Evolutionary conservation across 2,888 invertebrate species (phyloP).

Genomic region (Spatulosminthurus flaviceps): DNA sequence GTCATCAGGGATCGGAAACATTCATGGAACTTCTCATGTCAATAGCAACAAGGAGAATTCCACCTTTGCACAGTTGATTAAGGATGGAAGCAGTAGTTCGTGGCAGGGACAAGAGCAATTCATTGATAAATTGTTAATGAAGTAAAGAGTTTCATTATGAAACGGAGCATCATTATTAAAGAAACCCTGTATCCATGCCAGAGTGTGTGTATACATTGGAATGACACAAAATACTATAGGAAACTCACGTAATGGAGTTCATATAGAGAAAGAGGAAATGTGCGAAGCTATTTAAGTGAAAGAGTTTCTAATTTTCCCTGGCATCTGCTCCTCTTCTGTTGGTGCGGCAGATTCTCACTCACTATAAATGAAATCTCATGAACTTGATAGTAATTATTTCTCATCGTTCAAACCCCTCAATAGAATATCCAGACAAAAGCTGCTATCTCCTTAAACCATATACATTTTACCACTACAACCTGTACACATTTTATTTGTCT

Average conservation of each 20-base stretch:
- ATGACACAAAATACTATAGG: not conserved
- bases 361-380: conserved; percentile 34
- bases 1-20: not conserved
- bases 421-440: not conserved
- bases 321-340: conserved; percentile 35
- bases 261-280: not conserved
- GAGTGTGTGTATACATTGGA: not conserved
- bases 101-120: conserved; percentile 12
- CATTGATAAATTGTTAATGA: conserved; percentile 34
- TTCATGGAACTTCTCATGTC: not conserved
- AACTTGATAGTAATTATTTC: not conserved
- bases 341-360: conserved; percentile 22
- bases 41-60: not conserved
- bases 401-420: not conserved
- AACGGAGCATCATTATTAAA: conserved; percentile 9
- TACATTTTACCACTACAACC: not conserved
- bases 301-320: not conserved
- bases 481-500: not conserved
- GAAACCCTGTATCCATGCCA: not conserved
- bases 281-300: conserved; percentile 18
- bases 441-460: too few relatives aligned
- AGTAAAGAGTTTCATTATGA: not conserved
- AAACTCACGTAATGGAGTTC: not conserved
- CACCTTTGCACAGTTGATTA: conserved; percentile 11
- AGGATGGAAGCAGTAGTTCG: conserved; percentile 5